Conservation (phyloP, 2,113 vertebrate genomes). For the Athene cunicularia region DNA sequence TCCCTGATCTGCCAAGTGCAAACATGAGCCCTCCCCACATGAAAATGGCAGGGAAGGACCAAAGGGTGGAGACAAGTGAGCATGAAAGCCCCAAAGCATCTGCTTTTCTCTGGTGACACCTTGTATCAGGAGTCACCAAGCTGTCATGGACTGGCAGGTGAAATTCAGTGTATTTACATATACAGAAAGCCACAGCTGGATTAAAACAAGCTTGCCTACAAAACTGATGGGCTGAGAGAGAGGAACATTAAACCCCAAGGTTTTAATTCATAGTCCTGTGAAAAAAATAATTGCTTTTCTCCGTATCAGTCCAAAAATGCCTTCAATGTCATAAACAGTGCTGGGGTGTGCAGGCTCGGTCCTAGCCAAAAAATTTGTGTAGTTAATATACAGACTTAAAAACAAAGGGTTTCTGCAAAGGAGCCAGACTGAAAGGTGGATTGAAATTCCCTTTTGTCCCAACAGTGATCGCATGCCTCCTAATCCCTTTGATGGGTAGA, state of each 20-base stretch:
- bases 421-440: not conserved
- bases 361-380: not conserved
- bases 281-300: not conserved
- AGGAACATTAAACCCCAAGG: not conserved
- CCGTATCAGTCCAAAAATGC: not conserved
- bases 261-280: not conserved
- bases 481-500: not conserved
- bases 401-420: not conserved
- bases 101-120: not conserved
- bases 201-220: not conserved
- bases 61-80: not conserved
- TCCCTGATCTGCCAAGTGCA: not conserved
- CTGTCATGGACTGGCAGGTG: not conserved
- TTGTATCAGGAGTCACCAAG: not conserved
- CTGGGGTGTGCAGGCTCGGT: not conserved
- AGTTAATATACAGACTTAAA: not conserved
- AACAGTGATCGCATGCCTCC: not conserved
- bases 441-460: not conserved
- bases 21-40: fast-evolving
- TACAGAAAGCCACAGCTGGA: not conserved
- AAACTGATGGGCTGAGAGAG: not conserved
- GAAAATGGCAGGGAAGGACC: not conserved
- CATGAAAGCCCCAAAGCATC: not conserved
- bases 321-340: not conserved
- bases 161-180: not conserved